Evolutionary conservation across 2,113 vertebrate species (phyloP).

Genomic region (Embiotoca jacksoni): DNA sequence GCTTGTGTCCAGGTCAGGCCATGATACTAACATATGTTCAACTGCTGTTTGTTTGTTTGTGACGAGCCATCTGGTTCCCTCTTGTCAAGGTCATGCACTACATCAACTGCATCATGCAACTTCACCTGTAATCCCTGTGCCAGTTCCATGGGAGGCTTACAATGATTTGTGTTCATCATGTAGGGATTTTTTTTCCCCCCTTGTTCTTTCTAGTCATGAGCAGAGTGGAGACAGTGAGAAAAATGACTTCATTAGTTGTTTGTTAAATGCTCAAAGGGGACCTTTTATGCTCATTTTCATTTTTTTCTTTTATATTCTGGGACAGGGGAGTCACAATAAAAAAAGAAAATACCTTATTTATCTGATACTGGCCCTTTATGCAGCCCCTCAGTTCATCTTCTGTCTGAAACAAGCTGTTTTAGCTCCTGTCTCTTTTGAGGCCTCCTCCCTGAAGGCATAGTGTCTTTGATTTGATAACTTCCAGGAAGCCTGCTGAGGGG

Average conservation of each 20-base stretch:
- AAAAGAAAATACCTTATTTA: no score
- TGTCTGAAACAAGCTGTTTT: no score
- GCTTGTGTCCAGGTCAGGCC: conserved; percentile 23
- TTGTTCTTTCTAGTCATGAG: not conserved
- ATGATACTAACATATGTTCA: conserved; percentile 36
- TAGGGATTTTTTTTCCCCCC: not conserved
- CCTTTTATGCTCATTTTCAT: no score
- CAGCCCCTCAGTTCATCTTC: no score
- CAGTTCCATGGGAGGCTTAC: conserved; percentile 30
- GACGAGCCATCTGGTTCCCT: conserved; percentile 48
- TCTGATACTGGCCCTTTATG: no score
- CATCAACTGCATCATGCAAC: conserved; percentile 17
- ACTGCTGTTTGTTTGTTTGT: conserved; percentile 41
- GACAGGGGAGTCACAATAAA: no score
- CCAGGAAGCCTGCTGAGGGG: no score
- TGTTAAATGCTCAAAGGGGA: not conserved
- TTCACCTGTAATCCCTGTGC: conserved; percentile 37
- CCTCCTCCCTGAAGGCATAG: no score
- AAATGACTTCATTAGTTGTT: not conserved
- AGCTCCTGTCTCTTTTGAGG: no score
- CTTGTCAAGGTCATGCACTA: conserved; percentile 63
- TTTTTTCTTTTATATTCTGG: no score
- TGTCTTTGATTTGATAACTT: no score
- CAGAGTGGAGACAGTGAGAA: not conserved
- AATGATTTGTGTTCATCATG: conserved; percentile 10